phyloP scores from a whole-genome alignment of 1,140 invertebrate species.

The Drosophila willistoni region DNA sequence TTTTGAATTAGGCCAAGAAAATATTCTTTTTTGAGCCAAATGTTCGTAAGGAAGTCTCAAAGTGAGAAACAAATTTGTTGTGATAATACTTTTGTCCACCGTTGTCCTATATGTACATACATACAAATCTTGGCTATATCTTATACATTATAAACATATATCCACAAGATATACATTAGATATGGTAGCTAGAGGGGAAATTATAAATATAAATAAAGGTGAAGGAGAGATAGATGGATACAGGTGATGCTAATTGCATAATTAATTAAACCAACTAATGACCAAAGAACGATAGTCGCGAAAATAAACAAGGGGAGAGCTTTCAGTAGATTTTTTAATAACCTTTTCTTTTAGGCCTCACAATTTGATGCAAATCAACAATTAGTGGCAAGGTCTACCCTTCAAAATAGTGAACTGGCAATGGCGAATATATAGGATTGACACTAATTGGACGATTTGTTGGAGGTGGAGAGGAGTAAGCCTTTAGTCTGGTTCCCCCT shows the following conservation, averaged over 20 bases:
- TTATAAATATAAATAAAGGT: slow-evolving; percentile 4
- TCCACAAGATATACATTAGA: background rate
- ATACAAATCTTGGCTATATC: too few species aligned
- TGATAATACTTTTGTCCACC: too few species aligned
- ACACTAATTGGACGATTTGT: background rate
- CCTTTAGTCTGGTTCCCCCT: background rate
- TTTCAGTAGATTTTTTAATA: too few species aligned
- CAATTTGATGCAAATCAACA: too few species aligned
- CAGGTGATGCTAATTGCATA: slow-evolving; percentile 39
- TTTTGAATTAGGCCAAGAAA: too few species aligned
- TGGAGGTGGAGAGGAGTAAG: background rate
- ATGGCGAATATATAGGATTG: background rate
- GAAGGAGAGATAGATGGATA: background rate
- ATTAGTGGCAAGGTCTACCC: background rate
- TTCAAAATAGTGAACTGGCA: background rate
- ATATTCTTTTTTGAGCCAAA: too few species aligned
- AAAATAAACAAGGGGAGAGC: background rate
- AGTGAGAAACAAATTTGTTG: too few species aligned
- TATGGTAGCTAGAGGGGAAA: background rate
- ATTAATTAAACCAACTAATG: slow-evolving; percentile 35
- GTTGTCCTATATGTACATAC: too few species aligned
- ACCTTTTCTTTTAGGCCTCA: too few species aligned
- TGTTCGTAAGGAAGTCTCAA: too few species aligned
- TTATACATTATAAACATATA: background rate
- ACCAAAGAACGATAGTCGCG: too few species aligned